Evolutionary conservation across 2,113 vertebrate species (phyloP).

Genomic region (Pedetes capensis): DNA sequence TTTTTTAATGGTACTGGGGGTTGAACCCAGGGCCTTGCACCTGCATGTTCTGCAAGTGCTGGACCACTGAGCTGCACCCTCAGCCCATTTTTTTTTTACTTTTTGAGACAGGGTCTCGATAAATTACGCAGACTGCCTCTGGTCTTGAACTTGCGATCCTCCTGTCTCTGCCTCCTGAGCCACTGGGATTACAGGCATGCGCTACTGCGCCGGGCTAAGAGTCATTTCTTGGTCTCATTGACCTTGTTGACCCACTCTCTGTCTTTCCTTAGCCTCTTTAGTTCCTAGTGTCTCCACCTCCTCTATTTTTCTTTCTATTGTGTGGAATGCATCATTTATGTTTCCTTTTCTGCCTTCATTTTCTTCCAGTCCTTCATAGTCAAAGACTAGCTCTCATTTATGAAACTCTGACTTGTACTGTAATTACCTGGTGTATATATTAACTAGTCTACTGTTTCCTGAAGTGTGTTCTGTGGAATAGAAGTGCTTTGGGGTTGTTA

Average conservation of each 20-base stretch:
- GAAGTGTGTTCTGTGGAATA: background rate
- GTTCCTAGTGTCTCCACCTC: background rate
- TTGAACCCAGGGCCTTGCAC: no score
- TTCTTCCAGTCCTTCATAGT: background rate
- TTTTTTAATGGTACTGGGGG: no score
- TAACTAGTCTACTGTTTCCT: background rate
- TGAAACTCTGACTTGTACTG: background rate
- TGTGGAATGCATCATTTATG: background rate
- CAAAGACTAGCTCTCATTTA: background rate
- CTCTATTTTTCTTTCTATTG: background rate
- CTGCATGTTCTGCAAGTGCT: no score
- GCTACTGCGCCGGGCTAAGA: no score
- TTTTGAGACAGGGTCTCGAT: no score
- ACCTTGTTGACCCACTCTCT: background rate
- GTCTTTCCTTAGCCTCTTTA: background rate
- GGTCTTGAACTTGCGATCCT: no score
- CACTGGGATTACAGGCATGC: no score
- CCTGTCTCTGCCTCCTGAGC: no score
- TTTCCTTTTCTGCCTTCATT: background rate
- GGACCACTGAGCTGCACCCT: no score
- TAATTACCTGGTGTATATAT: background rate
- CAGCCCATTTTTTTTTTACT: no score
- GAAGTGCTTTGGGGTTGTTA: background rate
- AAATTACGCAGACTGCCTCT: no score
- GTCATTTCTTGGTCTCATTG: slow-evolving; percentile 13